A percentile compares a stretch with the other conserved stretches of the same genome.
Evolutionary conservation across 1,140 invertebrate genomes (phyloP).

Genomic region (Megalopta genalis): DNA sequence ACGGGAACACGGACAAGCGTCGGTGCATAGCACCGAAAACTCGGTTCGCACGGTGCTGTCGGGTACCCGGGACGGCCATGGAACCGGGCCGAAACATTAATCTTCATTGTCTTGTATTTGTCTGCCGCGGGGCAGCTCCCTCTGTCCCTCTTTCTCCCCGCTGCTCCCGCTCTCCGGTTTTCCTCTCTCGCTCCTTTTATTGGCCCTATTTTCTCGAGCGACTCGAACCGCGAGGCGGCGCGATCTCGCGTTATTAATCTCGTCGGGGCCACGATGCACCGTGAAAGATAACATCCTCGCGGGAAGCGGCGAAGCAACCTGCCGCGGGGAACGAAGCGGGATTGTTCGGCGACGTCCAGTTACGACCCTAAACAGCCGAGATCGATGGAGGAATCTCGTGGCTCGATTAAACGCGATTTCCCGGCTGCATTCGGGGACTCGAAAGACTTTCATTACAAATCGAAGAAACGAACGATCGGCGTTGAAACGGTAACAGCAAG

Average conservation of each 20-base stretch:
- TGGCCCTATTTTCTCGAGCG: slow-evolving; percentile 33
- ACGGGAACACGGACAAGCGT: not conserved
- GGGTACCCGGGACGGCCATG: slow-evolving; percentile 10
- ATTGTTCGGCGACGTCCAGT: slow-evolving; percentile 28
- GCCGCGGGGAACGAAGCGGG: slow-evolving; percentile 8
- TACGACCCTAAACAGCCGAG: slow-evolving; percentile 9
- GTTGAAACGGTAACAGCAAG: too few species aligned
- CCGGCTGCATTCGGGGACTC: not conserved
- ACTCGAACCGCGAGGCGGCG: slow-evolving; percentile 15
- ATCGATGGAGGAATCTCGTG: slow-evolving; percentile 32
- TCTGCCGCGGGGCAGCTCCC: slow-evolving; percentile 55
- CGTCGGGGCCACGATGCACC: slow-evolving; percentile 27
- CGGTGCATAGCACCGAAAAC: slow-evolving; percentile 49
- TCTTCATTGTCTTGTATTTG: slow-evolving; percentile 75
- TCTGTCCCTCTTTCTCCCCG: not conserved
- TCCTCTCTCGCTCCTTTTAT: not conserved
- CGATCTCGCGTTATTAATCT: slow-evolving; percentile 68
- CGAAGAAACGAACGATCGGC: too few species aligned
- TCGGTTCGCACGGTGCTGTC: slow-evolving; percentile 48
- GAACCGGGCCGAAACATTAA: slow-evolving; percentile 66
- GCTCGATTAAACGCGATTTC: slow-evolving; percentile 30
- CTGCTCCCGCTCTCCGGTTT: not conserved
- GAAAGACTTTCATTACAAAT: too few species aligned
- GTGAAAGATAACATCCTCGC: slow-evolving; percentile 59
- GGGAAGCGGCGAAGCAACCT: slow-evolving; percentile 26